Evolutionary conservation across 2,797 vertebrate species (phyloP).

Genomic region (Coendou prehensilis): DNA sequence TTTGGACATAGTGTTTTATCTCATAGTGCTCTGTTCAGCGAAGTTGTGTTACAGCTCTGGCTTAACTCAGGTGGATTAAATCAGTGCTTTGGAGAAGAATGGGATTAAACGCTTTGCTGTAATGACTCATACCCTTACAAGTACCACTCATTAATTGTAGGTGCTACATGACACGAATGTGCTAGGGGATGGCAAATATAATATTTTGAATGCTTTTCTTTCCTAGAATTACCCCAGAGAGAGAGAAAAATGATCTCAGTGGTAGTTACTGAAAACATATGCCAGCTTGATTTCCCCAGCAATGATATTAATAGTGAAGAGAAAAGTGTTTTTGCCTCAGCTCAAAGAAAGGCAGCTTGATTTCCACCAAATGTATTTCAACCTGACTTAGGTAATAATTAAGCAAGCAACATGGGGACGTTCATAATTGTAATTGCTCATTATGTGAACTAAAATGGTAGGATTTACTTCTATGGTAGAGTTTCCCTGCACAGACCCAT

Average conservation of each 20-base stretch:
- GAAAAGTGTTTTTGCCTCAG: slow-evolving; percentile 12
- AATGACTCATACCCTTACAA: slow-evolving; percentile 82
- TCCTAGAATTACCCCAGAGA: slow-evolving; percentile 78
- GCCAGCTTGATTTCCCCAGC: slow-evolving; percentile 79
- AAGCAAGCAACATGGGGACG: slow-evolving; percentile 41
- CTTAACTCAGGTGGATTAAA: slow-evolving; percentile 79
- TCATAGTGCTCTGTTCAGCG: slow-evolving; percentile 68
- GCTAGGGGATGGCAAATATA: slow-evolving; percentile 78
- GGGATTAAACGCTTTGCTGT: slow-evolving; percentile 81
- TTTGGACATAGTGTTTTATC: slow-evolving; percentile 75
- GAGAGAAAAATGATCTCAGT: slow-evolving; percentile 79
- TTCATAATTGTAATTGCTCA: slow-evolving; percentile 52
- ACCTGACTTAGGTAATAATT: slow-evolving; percentile 72
- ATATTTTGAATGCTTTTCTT: slow-evolving; percentile 79
- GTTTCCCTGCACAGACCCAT: not conserved
- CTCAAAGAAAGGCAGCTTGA: slow-evolving; percentile 63
- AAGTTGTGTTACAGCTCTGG: slow-evolving; percentile 55
- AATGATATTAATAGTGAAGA: slow-evolving; percentile 77
- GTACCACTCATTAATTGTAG: slow-evolving; percentile 83
- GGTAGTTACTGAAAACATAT: slow-evolving; percentile 79
- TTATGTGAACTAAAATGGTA: slow-evolving; percentile 61
- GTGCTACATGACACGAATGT: slow-evolving; percentile 81
- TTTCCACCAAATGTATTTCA: slow-evolving; percentile 68
- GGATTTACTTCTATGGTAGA: slow-evolving; percentile 31
- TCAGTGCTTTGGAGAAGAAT: slow-evolving; percentile 75